These are phyloP conservation scores for Brassicogethes aeneus DNA, from an alignment of 2,888 invertebrate species.

Conservation along the genomic window DNA sequence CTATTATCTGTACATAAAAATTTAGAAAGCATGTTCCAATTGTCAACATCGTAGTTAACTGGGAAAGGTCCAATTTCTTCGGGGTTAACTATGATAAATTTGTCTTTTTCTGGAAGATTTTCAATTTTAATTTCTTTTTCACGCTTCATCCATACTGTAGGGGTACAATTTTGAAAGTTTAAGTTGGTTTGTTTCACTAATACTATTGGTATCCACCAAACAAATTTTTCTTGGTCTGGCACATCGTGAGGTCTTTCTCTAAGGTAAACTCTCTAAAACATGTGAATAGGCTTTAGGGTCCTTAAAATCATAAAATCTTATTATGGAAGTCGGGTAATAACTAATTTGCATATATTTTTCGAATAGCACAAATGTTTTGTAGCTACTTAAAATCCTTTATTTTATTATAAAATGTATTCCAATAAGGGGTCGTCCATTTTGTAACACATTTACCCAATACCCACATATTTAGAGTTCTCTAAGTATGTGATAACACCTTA, in stretches of 20 bases:
- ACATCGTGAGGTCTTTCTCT: constrained; percentile 66
- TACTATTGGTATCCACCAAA: constrained; percentile 69
- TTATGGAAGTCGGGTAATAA: too few relatives aligned
- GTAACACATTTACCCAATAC: too few relatives aligned
- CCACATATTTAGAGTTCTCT: too few relatives aligned
- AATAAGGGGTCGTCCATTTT: too few relatives aligned
- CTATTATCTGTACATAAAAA: constrained; percentile 52
- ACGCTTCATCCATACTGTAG: constrained; percentile 56
- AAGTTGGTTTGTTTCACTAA: constrained; percentile 50
- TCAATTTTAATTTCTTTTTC: constrained; percentile 45
- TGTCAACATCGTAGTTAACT: constrained; percentile 69
- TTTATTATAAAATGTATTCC: constrained; percentile 18
- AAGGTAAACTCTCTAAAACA: constrained; percentile 55
- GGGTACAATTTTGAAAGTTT: constrained; percentile 49
- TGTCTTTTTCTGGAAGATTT: constrained; percentile 47
- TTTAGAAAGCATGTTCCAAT: constrained; percentile 65
- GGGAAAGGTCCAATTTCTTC: constrained; percentile 80
- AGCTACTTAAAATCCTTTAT: background rate
- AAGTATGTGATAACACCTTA: too few relatives aligned
- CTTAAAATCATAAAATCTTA: background rate
- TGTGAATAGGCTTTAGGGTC: too few relatives aligned
- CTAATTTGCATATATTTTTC: background rate
- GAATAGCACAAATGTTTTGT: background rate
- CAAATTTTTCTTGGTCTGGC: constrained; percentile 57
- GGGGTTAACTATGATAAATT: constrained; percentile 71